Evolutionary conservation across 23 tunicate genomes (phyloP).

Genomic region (Ciona savignyi): DNA sequence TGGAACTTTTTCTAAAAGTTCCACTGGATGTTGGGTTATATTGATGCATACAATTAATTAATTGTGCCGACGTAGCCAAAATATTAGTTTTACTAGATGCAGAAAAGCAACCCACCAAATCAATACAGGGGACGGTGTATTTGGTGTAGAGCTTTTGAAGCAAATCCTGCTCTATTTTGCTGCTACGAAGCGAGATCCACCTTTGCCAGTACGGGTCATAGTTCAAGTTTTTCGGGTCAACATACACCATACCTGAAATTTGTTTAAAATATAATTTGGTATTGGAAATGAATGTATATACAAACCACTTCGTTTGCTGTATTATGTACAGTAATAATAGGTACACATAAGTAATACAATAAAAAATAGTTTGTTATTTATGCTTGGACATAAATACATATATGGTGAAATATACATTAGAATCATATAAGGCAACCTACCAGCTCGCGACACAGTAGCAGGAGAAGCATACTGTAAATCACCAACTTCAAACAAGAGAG

Average conservation of each 20-base stretch:
- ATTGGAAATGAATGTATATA: too few species aligned
- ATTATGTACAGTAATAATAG: too few species aligned
- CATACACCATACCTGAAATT: conserved; percentile 99
- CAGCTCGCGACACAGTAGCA: conserved; percentile 99
- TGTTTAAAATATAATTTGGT: too few species aligned
- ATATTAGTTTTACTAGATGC: too few species aligned
- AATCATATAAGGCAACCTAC: conserved; percentile 38
- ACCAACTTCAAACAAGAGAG: conserved; percentile 97
- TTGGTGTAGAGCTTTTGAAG: conserved; percentile 73
- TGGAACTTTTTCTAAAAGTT: too few species aligned
- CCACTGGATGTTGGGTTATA: too few species aligned
- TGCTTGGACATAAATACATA: too few species aligned
- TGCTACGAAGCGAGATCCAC: conserved; percentile 57
- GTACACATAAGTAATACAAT: neutral
- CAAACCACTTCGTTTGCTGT: too few species aligned
- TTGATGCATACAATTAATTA: too few species aligned
- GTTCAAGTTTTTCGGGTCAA: conserved; percentile 95
- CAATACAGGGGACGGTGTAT: conserved; percentile 63
- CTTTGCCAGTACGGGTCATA: conserved; percentile 95
- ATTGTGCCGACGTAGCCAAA: too few species aligned
- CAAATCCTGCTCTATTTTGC: conserved; percentile 76
- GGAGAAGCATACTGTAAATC: conserved; percentile 99
- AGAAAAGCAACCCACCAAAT: too few species aligned
- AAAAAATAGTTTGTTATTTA: conserved; percentile 1
- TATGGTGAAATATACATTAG: too few species aligned